Conservation (phyloP, 2,113 vertebrate genomes). For the rabbit (Oryctolagus cuniculus) region DNA sequence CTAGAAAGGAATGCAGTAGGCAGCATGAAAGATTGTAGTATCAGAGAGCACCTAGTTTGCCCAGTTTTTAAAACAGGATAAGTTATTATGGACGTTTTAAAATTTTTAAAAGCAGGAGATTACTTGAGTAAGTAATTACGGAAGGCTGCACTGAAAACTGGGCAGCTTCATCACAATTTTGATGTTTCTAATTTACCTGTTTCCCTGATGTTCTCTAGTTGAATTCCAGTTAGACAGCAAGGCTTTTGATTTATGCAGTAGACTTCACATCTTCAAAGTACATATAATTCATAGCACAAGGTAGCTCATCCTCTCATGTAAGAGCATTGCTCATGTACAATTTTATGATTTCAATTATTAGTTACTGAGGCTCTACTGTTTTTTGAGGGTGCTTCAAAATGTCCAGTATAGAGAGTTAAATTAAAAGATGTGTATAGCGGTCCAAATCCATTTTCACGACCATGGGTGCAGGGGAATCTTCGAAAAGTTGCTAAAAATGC, state of each 20-base stretch:
- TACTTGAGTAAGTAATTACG: not conserved
- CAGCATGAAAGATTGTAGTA: not conserved
- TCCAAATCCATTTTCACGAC: no score
- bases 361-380: not conserved
- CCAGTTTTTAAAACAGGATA: not conserved
- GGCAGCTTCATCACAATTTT: conserved; percentile 4
- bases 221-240: not conserved
- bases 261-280: not conserved
- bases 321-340: not conserved
- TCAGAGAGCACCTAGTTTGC: not conserved
- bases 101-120: conserved; percentile 24
- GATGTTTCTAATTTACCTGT: conserved; percentile 2
- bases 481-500: no score
- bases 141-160: not conserved
- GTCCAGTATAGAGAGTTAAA: no score
- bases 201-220: not conserved
- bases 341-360: conserved; percentile 19
- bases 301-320: not conserved
- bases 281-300: not conserved
- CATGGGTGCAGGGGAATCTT: no score
- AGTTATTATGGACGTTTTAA: not conserved
- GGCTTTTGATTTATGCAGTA: not conserved
- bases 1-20: conserved; percentile 38
- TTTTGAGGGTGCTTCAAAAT: no score
- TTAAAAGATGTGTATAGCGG: no score